Conservation (phyloP, 2,888 invertebrate genomes). For the Zygothrica quintamaculata region DNA sequence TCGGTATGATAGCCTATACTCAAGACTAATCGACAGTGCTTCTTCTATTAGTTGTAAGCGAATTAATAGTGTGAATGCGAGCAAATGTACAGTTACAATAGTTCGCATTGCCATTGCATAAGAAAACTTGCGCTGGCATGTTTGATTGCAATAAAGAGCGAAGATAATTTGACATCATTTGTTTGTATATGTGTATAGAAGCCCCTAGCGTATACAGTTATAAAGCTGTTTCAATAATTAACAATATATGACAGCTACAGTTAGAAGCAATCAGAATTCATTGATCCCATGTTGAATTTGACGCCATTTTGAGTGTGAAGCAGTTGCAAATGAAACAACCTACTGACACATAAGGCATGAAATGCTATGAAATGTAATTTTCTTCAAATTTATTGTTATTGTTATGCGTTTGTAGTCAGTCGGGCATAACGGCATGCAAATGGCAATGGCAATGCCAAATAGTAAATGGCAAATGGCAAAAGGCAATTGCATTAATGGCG, state of each 20-base stretch:
- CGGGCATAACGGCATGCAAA: constrained; percentile 48
- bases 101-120: too few relatives aligned
- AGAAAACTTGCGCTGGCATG: too few relatives aligned
- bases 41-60: too few relatives aligned
- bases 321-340: constrained; percentile 62
- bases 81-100: too few relatives aligned
- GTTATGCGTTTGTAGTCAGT: constrained; percentile 53
- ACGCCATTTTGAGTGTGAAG: constrained; percentile 52
- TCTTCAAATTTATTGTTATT: constrained; percentile 78
- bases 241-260: neutral
- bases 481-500: constrained; percentile 73
- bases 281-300: constrained; percentile 38
- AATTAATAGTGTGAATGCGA: too few relatives aligned
- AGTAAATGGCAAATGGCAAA: constrained; percentile 39
- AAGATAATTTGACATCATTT: too few relatives aligned
- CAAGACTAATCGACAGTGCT: too few relatives aligned
- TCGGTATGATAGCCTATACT: too few relatives aligned
- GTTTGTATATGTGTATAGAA: too few relatives aligned
- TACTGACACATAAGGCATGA: constrained; percentile 70
- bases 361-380: constrained; percentile 71
- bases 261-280: constrained; percentile 17
- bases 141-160: too few relatives aligned
- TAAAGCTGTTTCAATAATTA: neutral
- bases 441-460: constrained; percentile 34
- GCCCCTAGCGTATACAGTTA: too few relatives aligned